A percentile compares a stretch with the other conserved stretches of the same genome.
Evolutionary conservation across 1,140 invertebrate genomes (phyloP).

Genomic region (Drosophila novamexicana): DNA sequence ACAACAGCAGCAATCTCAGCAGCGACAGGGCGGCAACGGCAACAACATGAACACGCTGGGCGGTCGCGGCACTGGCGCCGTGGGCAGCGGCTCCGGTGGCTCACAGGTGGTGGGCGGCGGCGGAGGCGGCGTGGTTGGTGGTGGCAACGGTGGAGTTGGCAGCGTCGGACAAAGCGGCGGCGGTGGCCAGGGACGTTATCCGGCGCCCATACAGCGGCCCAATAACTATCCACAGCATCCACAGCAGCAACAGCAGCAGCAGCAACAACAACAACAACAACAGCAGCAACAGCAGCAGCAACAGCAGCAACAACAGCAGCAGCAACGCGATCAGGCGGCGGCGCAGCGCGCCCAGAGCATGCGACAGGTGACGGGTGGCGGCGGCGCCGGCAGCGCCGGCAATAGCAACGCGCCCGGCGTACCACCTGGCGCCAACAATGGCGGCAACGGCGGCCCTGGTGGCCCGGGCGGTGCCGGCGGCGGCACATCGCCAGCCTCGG

Average conservation of each 20-base stretch:
- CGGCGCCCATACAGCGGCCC: constrained; percentile 83
- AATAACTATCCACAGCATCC: constrained; percentile 85
- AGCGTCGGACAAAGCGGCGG: constrained; percentile 69
- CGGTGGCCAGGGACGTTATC: constrained; percentile 77
- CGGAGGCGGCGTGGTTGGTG: constrained; percentile 45
- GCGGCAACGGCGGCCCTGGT: constrained; percentile 46
- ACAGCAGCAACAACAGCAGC: constrained; percentile 83
- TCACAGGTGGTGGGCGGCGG: constrained; percentile 51
- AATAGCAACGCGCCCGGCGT: constrained; percentile 59
- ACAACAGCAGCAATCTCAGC: constrained; percentile 68
- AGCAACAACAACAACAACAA: constrained; percentile 76
- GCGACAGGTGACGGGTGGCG: constrained; percentile 76
- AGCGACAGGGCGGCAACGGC: constrained; percentile 59
- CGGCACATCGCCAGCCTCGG: constrained; percentile 45
- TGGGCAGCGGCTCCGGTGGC: constrained; percentile 51
- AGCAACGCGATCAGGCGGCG: constrained; percentile 60
- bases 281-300: constrained; percentile 78
- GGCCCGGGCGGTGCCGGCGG: constrained; percentile 62
- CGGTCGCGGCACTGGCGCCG: constrained; percentile 54
- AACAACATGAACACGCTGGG: constrained; percentile 76
- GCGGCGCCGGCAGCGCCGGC: constrained; percentile 61
- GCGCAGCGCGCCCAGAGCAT: constrained; percentile 78
- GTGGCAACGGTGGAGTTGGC: constrained; percentile 45
- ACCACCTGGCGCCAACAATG: constrained; percentile 64
- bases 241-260: constrained; percentile 81